A percentile compares a stretch with the other conserved stretches of the same genome.
phyloP scores from a whole-genome alignment of 2,797 vertebrate genomes.

The Sebastes minor region DNA sequence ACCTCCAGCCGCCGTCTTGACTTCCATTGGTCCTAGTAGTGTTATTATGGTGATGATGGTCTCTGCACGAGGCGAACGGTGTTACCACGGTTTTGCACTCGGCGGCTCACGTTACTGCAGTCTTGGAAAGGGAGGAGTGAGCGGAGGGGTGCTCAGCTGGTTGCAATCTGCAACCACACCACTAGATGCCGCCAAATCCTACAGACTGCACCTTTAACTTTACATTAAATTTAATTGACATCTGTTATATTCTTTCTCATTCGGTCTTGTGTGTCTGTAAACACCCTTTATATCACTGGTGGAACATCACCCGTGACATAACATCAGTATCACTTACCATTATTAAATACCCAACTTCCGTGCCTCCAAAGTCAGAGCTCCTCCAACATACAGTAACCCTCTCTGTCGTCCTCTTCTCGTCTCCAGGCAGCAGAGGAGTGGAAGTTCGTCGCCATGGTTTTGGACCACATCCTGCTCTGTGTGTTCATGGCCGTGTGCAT shows the following conservation, averaged over 20 bases:
- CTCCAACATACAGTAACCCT: neutral
- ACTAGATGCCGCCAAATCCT: too few relatives aligned
- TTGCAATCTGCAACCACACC: too few relatives aligned
- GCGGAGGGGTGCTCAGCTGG: too few relatives aligned
- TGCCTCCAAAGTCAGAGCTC: neutral
- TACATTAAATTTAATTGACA: neutral
- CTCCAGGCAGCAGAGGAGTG: conserved; percentile 94
- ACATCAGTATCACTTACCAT: neutral
- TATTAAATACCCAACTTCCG: neutral
- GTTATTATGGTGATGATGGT: too few relatives aligned
- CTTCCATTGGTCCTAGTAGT: too few relatives aligned
- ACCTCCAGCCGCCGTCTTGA: too few relatives aligned
- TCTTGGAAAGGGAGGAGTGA: too few relatives aligned
- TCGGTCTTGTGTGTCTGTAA: neutral
- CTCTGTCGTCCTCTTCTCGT: neutral
- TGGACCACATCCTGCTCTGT: conserved; percentile 95
- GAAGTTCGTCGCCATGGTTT: conserved; percentile 98
- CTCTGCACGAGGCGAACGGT: accelerated
- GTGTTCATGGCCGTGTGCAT: conserved; percentile 96
- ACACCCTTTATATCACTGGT: neutral
- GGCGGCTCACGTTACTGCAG: too few relatives aligned
- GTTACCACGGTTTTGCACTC: too few relatives aligned
- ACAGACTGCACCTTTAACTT: neutral
- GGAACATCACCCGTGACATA: accelerated
- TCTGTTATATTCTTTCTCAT: neutral